A percentile compares a stretch with the other conserved stretches of the same genome.
Evolutionary conservation across 2,113 vertebrate genomes (phyloP).

Genomic region (Zapornia atra): DNA sequence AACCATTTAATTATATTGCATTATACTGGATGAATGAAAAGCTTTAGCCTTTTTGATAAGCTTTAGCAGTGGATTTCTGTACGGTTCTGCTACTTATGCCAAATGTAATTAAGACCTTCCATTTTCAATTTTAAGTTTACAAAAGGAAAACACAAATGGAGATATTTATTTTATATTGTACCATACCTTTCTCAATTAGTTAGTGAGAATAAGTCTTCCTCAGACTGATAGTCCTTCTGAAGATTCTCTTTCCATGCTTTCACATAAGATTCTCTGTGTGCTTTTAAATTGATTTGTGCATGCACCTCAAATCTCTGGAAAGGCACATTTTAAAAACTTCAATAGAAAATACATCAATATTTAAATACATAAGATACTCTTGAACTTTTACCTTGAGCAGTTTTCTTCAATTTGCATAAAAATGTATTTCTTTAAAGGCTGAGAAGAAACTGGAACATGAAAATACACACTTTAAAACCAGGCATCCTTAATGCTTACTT

Average conservation of each 20-base stretch:
- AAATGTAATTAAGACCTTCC: neutral
- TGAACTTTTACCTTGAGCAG: slow-evolving; percentile 33
- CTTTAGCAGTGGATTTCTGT: neutral
- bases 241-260: neutral
- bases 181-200: neutral
- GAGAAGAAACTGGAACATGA: neutral
- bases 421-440: slow-evolving; percentile 2
- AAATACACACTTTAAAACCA: neutral
- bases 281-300: slow-evolving; percentile 31
- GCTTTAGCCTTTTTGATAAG: neutral
- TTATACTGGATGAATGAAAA: neutral
- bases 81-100: neutral
- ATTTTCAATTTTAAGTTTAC: neutral
- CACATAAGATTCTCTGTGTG: neutral
- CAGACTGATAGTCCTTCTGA: neutral
- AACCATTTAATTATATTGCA: neutral
- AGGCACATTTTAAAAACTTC: neutral
- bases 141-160: neutral
- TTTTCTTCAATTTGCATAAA: slow-evolving; percentile 32
- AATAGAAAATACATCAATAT: slow-evolving; percentile 26
- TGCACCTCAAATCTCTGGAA: neutral
- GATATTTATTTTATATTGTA: neutral
- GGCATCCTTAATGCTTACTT: neutral
- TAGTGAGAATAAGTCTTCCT: neutral
- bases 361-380: slow-evolving; percentile 33